A percentile compares a stretch with the other conserved stretches of the same genome.
Evolutionary conservation across 2,797 vertebrate species (phyloP).

Genomic region (Acrocephalus scirpaceus): DNA sequence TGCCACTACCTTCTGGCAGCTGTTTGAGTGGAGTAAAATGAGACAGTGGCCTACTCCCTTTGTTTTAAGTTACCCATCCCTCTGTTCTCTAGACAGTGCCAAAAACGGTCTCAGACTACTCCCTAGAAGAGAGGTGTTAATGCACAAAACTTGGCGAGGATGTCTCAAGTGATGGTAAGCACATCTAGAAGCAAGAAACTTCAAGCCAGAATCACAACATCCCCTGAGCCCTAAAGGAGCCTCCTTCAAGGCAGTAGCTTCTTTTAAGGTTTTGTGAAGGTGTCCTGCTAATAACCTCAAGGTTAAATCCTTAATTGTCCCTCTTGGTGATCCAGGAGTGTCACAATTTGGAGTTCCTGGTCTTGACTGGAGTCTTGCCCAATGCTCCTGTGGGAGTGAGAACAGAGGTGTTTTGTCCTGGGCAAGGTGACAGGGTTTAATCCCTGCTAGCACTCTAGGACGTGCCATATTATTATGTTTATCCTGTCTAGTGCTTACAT

Average conservation of each 20-base stretch:
- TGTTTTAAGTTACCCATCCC: background rate
- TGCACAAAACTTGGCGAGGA: rapidly evolving
- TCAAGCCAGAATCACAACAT: background rate
- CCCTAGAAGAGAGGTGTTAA: background rate
- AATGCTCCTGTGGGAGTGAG: background rate
- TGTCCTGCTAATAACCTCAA: background rate
- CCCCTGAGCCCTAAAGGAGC: background rate
- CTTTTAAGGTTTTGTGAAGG: background rate
- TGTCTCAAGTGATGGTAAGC: background rate
- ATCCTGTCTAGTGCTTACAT: background rate
- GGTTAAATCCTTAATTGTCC: background rate
- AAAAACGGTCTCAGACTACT: background rate
- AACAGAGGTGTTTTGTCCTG: background rate
- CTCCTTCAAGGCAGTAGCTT: background rate
- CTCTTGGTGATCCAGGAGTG: background rate
- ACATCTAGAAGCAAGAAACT: background rate
- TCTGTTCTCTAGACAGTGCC: background rate
- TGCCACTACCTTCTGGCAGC: background rate
- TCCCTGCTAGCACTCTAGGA: background rate
- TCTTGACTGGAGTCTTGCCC: background rate
- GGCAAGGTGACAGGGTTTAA: background rate
- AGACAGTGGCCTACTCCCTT: background rate
- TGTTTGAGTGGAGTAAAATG: background rate
- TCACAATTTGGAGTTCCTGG: background rate
- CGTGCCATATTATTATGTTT: background rate